Evolutionary conservation across 1,140 invertebrate species (phyloP).

Genomic region (Drosophila repletoides): DNA sequence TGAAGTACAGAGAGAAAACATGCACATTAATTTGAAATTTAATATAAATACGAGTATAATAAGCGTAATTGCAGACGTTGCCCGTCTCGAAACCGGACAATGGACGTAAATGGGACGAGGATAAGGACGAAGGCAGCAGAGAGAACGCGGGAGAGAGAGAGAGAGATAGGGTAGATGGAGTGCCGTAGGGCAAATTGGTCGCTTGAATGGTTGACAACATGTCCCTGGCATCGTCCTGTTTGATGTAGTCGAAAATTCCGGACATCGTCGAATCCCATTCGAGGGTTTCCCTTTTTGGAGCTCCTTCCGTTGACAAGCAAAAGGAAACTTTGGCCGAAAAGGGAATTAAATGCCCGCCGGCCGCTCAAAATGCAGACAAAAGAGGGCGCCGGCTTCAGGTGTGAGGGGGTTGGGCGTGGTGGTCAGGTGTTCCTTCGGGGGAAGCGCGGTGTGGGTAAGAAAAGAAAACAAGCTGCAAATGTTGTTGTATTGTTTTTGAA

Average conservation of each 20-base stretch:
- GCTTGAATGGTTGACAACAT: slow-evolving; percentile 55
- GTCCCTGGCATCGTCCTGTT: slow-evolving; percentile 26
- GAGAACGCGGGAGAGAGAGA: background rate
- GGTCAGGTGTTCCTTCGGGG: slow-evolving; percentile 8
- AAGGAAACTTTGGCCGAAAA: slow-evolving; percentile 48
- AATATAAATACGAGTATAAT: slow-evolving; percentile 36
- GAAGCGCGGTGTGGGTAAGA: background rate
- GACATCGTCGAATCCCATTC: slow-evolving; percentile 19
- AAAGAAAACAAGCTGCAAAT: slow-evolving; percentile 48
- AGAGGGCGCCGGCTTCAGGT: slow-evolving; percentile 14
- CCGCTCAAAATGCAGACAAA: slow-evolving; percentile 45
- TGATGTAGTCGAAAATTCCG: slow-evolving; percentile 38
- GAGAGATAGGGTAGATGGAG: background rate
- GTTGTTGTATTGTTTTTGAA: slow-evolving; percentile 52
- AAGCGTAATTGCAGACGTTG: slow-evolving; percentile 28
- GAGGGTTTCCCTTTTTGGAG: slow-evolving; percentile 32
- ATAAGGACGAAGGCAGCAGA: background rate
- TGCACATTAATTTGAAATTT: slow-evolving; percentile 40
- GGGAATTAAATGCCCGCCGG: slow-evolving; percentile 46
- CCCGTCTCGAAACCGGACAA: slow-evolving; percentile 2
- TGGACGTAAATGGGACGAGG: background rate
- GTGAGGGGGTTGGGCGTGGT: background rate
- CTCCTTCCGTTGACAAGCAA: slow-evolving; percentile 52
- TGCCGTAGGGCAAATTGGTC: slow-evolving; percentile 38
- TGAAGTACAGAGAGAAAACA: slow-evolving; percentile 4